These are phyloP conservation scores for Hedychridium roseum DNA, from an alignment of 2,888 invertebrate genomes.

Conservation along the genomic window DNA sequence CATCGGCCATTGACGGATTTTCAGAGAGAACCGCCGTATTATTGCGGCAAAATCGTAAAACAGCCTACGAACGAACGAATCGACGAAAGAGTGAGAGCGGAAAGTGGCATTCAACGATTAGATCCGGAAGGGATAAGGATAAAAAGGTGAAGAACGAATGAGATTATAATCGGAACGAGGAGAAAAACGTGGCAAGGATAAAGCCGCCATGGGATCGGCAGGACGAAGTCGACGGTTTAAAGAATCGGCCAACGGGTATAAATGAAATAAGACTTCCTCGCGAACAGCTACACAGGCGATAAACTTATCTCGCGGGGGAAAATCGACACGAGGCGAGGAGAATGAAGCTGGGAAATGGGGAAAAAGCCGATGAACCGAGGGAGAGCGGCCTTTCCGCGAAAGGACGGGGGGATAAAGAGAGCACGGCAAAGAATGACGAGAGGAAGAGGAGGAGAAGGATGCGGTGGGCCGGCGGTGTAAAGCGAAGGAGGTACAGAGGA, in stretches of 20 bases:
- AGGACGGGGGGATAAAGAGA: slow-evolving; percentile 1
- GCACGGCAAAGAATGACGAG: slow-evolving; percentile 12
- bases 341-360: neutral
- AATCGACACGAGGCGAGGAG: neutral
- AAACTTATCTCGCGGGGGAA: no score
- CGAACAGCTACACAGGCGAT: no score
- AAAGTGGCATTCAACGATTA: neutral
- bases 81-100: neutral
- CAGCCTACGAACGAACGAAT: no score
- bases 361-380: neutral
- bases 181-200: no score
- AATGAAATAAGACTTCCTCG: no score
- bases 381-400: neutral
- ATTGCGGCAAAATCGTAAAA: no score
- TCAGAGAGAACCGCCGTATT: no score
- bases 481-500: slow-evolving; percentile 49
- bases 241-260: no score
- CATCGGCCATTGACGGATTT: no score
- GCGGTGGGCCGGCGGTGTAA: slow-evolving; percentile 35
- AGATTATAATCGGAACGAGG: slow-evolving; percentile 9
- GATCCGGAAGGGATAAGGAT: slow-evolving; percentile 13
- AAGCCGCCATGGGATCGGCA: no score
- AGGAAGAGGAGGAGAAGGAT: slow-evolving; percentile 16
- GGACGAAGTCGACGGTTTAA: no score
- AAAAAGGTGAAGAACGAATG: neutral